Conservation (phyloP, 2,797 vertebrate species). For the Cuculus canorus region DNA sequence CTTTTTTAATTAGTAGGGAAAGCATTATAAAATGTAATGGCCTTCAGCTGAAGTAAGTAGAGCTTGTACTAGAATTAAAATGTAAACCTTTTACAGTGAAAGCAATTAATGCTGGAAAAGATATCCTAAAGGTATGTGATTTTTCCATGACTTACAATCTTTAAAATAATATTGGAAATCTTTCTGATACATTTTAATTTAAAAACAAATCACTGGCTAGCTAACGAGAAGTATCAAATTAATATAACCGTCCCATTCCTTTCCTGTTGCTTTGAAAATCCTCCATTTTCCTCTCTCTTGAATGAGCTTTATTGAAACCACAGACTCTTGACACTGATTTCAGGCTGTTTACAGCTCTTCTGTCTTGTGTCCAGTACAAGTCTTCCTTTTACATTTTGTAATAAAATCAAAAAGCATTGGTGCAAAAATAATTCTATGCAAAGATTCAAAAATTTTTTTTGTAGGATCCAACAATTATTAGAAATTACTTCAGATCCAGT, state of each 20-base stretch:
- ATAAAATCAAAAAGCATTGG: neutral
- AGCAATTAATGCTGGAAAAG: neutral
- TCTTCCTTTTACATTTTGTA: neutral
- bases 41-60: neutral
- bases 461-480: neutral
- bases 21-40: neutral
- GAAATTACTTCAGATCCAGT: neutral
- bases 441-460: neutral
- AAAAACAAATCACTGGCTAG: neutral
- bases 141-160: neutral
- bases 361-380: neutral
- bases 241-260: neutral
- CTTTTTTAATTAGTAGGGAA: neutral
- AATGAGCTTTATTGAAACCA: neutral
- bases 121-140: neutral
- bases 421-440: neutral
- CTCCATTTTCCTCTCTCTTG: rapidly evolving
- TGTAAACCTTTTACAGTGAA: neutral
- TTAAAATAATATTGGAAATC: neutral
- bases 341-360: neutral
- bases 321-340: neutral
- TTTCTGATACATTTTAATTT: neutral
- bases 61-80: neutral
- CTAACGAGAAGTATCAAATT: neutral
- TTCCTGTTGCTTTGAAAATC: neutral